A percentile compares a stretch with the other conserved stretches of the same genome.
These are phyloP conservation scores for Turdus rufiventris DNA, from an alignment of 2,113 vertebrate species.

Conservation along the genomic window DNA sequence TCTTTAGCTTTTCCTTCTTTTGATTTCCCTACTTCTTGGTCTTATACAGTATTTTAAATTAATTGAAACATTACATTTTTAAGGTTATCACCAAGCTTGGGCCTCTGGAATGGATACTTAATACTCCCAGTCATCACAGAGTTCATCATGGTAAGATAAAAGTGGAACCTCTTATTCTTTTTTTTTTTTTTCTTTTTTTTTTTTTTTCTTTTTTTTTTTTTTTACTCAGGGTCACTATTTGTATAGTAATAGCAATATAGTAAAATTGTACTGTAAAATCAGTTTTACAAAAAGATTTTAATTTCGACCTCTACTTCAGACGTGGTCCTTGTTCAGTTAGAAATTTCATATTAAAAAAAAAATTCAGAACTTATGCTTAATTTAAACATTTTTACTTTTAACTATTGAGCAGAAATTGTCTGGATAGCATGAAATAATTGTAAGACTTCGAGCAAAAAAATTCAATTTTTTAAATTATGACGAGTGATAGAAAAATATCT, in stretches of 20 bases:
- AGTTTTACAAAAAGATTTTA: neutral
- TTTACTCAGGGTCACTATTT: neutral
- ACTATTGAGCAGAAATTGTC: neutral
- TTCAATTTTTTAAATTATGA: neutral
- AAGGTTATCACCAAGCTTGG: constrained; percentile 85
- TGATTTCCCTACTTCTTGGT: neutral
- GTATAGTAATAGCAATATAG: neutral
- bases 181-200: no score
- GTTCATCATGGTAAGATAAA: constrained; percentile 86
- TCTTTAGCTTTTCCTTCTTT: neutral
- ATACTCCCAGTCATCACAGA: constrained; percentile 91
- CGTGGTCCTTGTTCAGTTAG: neutral
- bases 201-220: neutral
- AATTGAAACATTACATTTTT: neutral
- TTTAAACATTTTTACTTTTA: neutral
- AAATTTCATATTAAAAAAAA: neutral
- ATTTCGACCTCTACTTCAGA: neutral
- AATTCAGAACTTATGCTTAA: neutral
- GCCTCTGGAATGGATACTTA: constrained; percentile 88
- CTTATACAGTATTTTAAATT: neutral
- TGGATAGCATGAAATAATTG: neutral
- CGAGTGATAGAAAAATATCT: neutral
- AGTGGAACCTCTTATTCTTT: neutral
- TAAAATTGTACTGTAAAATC: neutral
- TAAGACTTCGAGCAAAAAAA: neutral